Percentiles rank a stretch among this genome's conserved stretches.
phyloP scores from a whole-genome alignment of 2,113 vertebrate species.

The Malurus melanocephalus region DNA sequence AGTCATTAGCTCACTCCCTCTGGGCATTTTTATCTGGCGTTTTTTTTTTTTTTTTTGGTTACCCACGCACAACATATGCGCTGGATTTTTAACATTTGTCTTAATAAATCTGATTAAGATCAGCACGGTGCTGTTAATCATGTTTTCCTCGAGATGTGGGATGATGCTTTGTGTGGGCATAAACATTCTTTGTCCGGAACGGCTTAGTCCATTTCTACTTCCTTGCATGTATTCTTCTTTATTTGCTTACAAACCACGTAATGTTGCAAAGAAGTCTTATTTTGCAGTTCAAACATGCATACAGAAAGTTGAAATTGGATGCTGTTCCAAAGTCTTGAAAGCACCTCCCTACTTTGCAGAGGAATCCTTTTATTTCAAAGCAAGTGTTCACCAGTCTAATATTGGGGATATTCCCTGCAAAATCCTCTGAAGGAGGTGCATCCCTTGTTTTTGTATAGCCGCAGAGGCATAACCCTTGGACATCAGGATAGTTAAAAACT shows the following conservation, averaged over 20 bases:
- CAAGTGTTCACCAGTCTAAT: neutral
- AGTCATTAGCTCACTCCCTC: constrained; percentile 52
- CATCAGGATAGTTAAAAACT: neutral
- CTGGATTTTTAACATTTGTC: constrained; percentile 8
- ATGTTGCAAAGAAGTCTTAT: neutral
- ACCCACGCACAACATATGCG: no score
- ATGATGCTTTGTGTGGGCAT: neutral
- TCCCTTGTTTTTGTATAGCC: neutral
- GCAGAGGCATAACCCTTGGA: neutral
- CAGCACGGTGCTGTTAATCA: neutral
- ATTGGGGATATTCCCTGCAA: neutral
- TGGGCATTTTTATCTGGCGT: constrained; percentile 26
- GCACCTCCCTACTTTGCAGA: neutral
- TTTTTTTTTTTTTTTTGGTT: neutral
- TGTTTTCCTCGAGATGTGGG: neutral
- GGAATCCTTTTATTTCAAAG: neutral
- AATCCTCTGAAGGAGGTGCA: neutral
- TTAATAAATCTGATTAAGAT: constrained; percentile 47
- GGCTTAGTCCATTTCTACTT: neutral
- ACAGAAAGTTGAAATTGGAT: neutral
- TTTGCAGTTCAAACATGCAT: neutral
- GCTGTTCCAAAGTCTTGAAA: neutral
- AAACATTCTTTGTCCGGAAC: neutral
- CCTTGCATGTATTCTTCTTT: neutral
- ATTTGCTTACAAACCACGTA: neutral